phyloP scores from a whole-genome alignment of 2,888 invertebrate genomes.

The Nomada fucata region DNA sequence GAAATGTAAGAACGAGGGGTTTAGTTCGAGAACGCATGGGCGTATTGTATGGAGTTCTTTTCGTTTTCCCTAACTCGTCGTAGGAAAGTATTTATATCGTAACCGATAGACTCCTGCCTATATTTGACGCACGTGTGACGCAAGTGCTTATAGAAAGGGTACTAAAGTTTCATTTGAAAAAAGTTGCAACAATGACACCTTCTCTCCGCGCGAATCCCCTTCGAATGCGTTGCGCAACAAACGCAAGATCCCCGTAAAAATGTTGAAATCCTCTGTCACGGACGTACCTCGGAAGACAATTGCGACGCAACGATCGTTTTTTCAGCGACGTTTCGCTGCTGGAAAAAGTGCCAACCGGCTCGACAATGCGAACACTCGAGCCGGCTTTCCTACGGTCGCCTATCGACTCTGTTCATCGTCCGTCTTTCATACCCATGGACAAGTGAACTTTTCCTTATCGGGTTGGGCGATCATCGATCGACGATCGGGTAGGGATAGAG shows the following conservation, averaged over 20 bases:
- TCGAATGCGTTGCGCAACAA: conserved; percentile 13
- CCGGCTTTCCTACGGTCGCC: conserved; percentile 59
- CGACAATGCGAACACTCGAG: conserved; percentile 57
- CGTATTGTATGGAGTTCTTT: no score
- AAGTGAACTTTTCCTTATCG: conserved; percentile 74
- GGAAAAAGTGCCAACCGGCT: conserved; percentile 48
- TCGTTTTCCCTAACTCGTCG: no score
- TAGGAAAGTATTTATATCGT: no score
- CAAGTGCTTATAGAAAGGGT: not conserved
- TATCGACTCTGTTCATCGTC: conserved; percentile 66
- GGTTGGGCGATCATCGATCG: conserved; percentile 64
- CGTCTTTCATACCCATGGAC: conserved; percentile 63
- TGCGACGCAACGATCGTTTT: conserved; percentile 43
- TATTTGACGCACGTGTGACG: not conserved
- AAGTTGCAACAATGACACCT: conserved; percentile 1
- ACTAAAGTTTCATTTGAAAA: not conserved
- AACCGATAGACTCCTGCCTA: not conserved
- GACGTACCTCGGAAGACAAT: conserved; percentile 14
- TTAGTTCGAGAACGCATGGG: not conserved
- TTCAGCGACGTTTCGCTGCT: conserved; percentile 49
- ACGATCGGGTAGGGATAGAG: conserved; percentile 67
- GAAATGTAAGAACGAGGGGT: not conserved
- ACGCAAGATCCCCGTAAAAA: not conserved
- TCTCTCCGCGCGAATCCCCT: conserved; percentile 1
- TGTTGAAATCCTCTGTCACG: conserved; percentile 4